Base-by-base conservation (phyloP, 37 sponge, comb jelly and placozoan species). In the Hormiphora californensis region DNA sequence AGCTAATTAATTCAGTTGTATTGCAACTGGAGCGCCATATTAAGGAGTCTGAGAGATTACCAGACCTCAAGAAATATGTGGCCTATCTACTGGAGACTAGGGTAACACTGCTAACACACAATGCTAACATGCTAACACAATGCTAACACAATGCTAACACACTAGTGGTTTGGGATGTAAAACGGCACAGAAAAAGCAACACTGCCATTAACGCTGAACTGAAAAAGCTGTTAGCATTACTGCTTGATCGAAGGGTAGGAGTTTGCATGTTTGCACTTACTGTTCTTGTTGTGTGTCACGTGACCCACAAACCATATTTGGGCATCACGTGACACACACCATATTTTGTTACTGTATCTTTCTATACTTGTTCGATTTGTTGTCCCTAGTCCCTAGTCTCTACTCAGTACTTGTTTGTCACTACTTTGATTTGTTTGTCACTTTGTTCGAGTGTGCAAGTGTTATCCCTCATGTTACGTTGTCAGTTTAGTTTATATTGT, bases 31-130 rank as follows among this genome's bases (percentile, higher is more conserved):
- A 73, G 43, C 25, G 43, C 44, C 81, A 73, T 36, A 73, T 43
- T n/a, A 73, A 73, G 81, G 81, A 73, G 43, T 73, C 81, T 43
- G 81, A 73, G 25, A 73, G 43, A 33, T 40, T 73, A 73, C 81
- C 81, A 9, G 81, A 73, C 43, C 25, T 73, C 7, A 73, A 73
- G 81, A 73, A 73, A 41, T 73, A 73, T 30, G 43, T 73, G n/a
- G 81, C 81, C 40, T 73, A 73, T 40, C 81, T 73, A 1, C 43
- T 73, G 43, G 81, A 73, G 25, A 32, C 40, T 40, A 73, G 81
- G 81, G 81, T 73, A 41, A 27, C 46, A 21, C 25, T 17, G 12
- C 12, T 46, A 17, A 46, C 8, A 46, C 51, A 46, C 51, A 46
- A 17, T 12, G 8, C 51, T 17, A 46, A 46, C 8, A 46, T 46